Conservation (phyloP, 2,797 vertebrate species). For the Oreochromis grahami region DNA sequence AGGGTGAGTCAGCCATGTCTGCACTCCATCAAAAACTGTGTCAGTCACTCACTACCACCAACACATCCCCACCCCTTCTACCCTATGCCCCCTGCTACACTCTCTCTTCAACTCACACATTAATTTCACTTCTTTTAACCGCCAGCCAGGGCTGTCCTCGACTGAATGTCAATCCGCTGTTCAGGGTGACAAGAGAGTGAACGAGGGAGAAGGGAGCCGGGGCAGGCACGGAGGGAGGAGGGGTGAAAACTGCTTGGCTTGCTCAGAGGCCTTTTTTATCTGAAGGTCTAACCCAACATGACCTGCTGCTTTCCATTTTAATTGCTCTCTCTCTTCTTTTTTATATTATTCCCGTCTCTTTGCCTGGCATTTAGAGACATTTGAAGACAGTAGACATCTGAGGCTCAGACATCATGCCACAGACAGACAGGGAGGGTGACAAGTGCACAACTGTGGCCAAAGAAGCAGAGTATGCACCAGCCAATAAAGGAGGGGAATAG, state of each 20-base stretch:
- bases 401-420: constrained; percentile 18
- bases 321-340: constrained; percentile 28
- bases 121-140: constrained; percentile 75
- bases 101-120: constrained; percentile 64
- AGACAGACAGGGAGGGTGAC: constrained; percentile 10
- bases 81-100: constrained; percentile 13
- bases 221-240: background rate
- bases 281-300: constrained; percentile 56
- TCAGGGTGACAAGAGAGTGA: constrained; percentile 66
- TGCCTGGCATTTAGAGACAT: constrained; percentile 51
- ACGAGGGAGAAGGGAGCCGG: constrained; percentile 22
- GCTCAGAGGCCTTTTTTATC: constrained; percentile 38
- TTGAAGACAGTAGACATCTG: constrained; percentile 39
- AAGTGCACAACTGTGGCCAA: constrained; percentile 7
- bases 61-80: constrained; percentile 26
- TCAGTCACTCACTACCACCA: constrained; percentile 61
- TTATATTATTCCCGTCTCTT: constrained; percentile 30
- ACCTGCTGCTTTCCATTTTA: constrained; percentile 60
- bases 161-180: constrained; percentile 73
- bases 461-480: background rate
- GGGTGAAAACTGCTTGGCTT: constrained; percentile 34
- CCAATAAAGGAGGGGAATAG: background rate
- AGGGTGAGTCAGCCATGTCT: constrained; percentile 69
- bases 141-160: constrained; percentile 70
- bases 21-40: constrained; percentile 75